Evolutionary conservation across 2,797 vertebrate genomes (phyloP).

Genomic region (Notoglanidium macrostoma): DNA sequence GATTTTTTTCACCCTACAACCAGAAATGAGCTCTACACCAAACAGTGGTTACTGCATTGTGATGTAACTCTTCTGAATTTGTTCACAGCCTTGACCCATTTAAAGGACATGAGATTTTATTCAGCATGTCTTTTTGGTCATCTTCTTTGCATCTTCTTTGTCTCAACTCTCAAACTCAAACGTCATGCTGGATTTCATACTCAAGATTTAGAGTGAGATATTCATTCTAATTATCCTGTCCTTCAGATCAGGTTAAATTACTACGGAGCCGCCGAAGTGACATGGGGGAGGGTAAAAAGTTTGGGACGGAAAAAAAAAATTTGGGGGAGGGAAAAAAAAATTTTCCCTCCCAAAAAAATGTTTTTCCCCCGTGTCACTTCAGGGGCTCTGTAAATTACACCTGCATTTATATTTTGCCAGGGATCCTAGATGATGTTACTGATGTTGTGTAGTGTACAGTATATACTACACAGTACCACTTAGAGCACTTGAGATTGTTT

Average conservation of each 20-base stretch:
- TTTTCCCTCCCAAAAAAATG: too few species aligned
- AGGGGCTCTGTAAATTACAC: too few species aligned
- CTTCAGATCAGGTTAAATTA: constrained; percentile 10
- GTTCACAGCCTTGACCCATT: constrained; percentile 21
- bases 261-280: too few species aligned
- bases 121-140: not conserved
- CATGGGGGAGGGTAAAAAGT: too few species aligned
- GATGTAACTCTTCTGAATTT: not conserved
- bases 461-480: constrained; percentile 3
- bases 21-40: not conserved
- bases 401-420: not conserved
- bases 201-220: not conserved
- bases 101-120: constrained; percentile 17
- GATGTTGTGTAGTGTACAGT: not conserved
- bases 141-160: constrained; percentile 29
- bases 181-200: constrained; percentile 26
- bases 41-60: not conserved
- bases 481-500: not conserved
- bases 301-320: too few species aligned
- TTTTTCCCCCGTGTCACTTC: too few species aligned
- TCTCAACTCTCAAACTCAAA: constrained; percentile 15
- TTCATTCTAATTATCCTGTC: not conserved
- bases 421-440: not conserved
- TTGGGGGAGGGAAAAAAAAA: too few species aligned
- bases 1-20: not conserved